phyloP scores from a whole-genome alignment of 2,797 vertebrate genomes.

The Chaetodon trifasciatus region DNA sequence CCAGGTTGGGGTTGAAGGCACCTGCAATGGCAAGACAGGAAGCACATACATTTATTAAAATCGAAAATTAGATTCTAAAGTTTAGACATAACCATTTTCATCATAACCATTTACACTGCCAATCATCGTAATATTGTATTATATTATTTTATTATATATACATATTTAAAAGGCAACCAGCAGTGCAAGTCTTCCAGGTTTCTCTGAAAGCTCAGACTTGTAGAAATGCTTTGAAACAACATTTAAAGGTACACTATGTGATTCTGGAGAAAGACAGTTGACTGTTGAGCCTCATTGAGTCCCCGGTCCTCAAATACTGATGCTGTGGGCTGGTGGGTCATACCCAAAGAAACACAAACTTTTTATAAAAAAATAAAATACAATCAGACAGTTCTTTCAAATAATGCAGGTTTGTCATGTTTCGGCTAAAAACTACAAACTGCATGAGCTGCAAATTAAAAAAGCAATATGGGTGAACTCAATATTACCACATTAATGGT shows the following conservation, averaged over 20 bases:
- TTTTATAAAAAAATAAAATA: neutral
- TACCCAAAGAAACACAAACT: neutral
- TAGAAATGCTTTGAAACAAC: neutral
- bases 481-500: neutral
- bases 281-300: too few relatives aligned
- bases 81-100: neutral
- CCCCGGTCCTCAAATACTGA: too few relatives aligned
- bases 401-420: neutral
- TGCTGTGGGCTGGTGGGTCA: too few relatives aligned
- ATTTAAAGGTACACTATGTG: neutral
- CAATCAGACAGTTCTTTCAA: neutral
- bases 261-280: too few relatives aligned
- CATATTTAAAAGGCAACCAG: neutral
- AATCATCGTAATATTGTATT: too few relatives aligned
- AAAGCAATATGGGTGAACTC: neutral
- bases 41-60: too few relatives aligned
- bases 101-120: neutral
- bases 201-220: neutral
- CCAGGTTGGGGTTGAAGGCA: conserved; percentile 92
- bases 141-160: too few relatives aligned
- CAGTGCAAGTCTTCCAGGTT: neutral
- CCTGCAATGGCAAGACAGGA: conserved; percentile 77
- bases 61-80: neutral
- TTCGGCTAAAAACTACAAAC: neutral
- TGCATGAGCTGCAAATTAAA: neutral